Evolutionary conservation across 2,888 invertebrate genomes (phyloP).

Genomic region (Rhogogaster chlorosoma): DNA sequence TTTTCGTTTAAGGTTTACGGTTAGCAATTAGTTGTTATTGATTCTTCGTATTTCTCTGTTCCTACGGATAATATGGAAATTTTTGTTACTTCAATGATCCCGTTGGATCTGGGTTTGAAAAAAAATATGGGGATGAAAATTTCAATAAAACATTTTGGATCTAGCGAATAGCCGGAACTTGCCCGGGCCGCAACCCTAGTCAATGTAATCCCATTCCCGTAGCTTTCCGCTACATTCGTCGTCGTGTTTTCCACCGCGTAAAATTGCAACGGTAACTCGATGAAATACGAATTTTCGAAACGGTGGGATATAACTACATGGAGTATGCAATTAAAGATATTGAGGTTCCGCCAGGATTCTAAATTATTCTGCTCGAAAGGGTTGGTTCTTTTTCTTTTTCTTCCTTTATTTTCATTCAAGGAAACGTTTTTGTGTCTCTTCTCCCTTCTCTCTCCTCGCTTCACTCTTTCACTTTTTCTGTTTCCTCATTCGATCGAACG

Average conservation of each 20-base stretch:
- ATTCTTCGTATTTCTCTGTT: not conserved
- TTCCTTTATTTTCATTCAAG: no score
- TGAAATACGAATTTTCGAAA: conserved; percentile 34
- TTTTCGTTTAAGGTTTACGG: no score
- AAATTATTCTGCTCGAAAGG: not conserved
- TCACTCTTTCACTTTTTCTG: not conserved
- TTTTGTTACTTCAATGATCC: not conserved
- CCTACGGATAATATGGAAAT: not conserved
- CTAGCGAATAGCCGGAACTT: not conserved
- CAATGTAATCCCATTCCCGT: conserved; percentile 44
- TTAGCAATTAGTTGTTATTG: not conserved
- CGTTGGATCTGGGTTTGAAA: not conserved
- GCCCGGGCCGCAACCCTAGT: conserved; percentile 19
- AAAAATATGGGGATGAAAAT: conserved; percentile 7
- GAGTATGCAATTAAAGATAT: not conserved
- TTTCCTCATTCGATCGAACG: not conserved
- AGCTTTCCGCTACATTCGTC: conserved; percentile 45
- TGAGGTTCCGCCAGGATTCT: not conserved
- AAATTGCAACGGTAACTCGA: conserved; percentile 45
- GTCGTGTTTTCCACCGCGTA: conserved; percentile 46
- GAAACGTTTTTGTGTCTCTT: not conserved
- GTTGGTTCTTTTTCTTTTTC: not conserved
- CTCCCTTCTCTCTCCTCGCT: not conserved
- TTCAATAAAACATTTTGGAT: conserved; percentile 42
- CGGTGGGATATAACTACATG: not conserved